Conservation (phyloP, 2,888 invertebrate genomes). For the Lasioglossum figueresi region DNA sequence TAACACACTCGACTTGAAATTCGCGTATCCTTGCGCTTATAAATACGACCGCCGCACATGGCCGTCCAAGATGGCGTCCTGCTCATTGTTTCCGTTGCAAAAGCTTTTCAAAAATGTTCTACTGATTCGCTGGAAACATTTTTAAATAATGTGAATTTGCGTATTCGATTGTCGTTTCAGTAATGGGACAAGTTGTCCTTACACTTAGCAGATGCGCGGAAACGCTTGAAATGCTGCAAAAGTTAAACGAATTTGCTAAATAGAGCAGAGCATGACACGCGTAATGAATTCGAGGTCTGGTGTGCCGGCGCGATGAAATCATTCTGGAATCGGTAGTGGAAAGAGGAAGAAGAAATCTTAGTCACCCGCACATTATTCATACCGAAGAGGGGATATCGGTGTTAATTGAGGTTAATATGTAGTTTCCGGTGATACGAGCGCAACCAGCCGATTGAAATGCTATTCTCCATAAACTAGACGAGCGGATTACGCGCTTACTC, state of each 20-base stretch:
- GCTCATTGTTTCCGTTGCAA: neutral
- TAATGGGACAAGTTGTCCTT: neutral
- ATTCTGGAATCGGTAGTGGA: constrained; percentile 47
- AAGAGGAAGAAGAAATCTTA: constrained; percentile 69
- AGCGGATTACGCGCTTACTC: neutral
- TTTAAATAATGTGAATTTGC: neutral
- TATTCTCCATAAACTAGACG: neutral
- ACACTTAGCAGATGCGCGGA: neutral
- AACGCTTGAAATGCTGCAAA: neutral
- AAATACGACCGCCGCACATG: neutral
- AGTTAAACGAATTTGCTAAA: constrained; percentile 29
- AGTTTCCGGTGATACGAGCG: constrained; percentile 71
- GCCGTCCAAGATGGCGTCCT: neutral
- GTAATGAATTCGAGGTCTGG: constrained; percentile 50
- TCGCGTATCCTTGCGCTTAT: neutral
- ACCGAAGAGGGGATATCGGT: constrained; percentile 53
- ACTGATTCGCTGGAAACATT: neutral
- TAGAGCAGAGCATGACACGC: constrained; percentile 29
- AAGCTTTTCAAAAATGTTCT: neutral
- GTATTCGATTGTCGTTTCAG: neutral
- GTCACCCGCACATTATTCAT: constrained; percentile 66
- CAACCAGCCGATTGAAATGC: constrained; percentile 14
- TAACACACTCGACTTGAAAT: neutral
- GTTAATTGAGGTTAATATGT: constrained; percentile 75
- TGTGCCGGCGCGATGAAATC: constrained; percentile 64